Conservation (phyloP, 1,140 invertebrate genomes). For the Platyscapa corneri region DNA sequence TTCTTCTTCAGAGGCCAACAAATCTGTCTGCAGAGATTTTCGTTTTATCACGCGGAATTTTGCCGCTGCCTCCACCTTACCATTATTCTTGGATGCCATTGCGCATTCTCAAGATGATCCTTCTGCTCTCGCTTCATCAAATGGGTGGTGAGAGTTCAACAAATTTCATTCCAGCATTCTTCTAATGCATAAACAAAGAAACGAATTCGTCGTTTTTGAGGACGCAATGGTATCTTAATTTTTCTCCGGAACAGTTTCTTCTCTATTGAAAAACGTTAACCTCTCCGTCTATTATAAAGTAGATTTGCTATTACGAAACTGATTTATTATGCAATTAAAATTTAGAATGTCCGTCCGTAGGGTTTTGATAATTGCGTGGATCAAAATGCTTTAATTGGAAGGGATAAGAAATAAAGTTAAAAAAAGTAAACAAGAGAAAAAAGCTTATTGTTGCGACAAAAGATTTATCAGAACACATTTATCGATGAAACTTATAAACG, state of each 20-base stretch:
- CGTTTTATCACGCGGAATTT: constrained; percentile 58
- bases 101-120: constrained; percentile 42
- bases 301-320: no score
- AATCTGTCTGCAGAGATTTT: constrained; percentile 60
- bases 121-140: background rate
- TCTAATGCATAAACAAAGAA: constrained; percentile 21
- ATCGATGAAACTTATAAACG: background rate
- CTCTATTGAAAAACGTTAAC: background rate
- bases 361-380: background rate
- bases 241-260: background rate
- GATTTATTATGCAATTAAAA: no score
- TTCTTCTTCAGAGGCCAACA: constrained; percentile 20
- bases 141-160: background rate
- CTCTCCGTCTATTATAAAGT: background rate
- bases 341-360: background rate
- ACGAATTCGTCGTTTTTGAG: background rate
- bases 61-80: constrained; percentile 1
- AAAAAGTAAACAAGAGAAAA: background rate
- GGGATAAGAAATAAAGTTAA: background rate
- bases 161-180: constrained; percentile 33
- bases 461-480: background rate
- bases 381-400: background rate
- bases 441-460: background rate
- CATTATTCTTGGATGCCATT: constrained; percentile 15
- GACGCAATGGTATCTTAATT: constrained; percentile 13